phyloP scores from a whole-genome alignment of 1,140 invertebrate species.

The Anastrepha obliqua region DNA sequence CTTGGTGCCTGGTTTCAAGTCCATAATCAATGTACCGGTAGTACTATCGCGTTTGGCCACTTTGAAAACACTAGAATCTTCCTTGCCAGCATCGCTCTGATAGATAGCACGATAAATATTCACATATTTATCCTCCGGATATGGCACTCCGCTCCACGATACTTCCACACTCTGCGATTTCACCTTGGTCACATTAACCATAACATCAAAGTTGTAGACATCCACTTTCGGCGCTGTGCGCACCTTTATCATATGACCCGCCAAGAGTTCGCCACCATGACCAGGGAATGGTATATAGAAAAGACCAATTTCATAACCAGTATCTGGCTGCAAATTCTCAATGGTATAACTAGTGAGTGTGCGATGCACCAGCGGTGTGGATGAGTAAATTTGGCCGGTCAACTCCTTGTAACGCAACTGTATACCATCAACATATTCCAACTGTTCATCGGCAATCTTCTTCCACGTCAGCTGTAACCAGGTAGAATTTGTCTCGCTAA shows the following conservation, averaged over 20 bases:
- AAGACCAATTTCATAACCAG: slow-evolving; percentile 85
- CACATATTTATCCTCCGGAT: slow-evolving; percentile 92
- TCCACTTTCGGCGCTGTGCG: slow-evolving; percentile 79
- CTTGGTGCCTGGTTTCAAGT: slow-evolving; percentile 87
- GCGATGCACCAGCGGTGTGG: slow-evolving; percentile 85
- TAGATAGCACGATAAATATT: slow-evolving; percentile 92
- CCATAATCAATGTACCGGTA: slow-evolving; percentile 81
- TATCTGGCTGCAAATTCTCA: slow-evolving; percentile 83
- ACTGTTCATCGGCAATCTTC: slow-evolving; percentile 85
- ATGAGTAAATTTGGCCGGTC: slow-evolving; percentile 83
- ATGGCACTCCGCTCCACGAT: slow-evolving; percentile 87
- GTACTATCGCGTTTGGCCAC: slow-evolving; percentile 87
- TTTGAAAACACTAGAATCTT: slow-evolving; percentile 88
- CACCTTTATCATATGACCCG: slow-evolving; percentile 81
- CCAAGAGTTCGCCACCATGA: slow-evolving; percentile 83
- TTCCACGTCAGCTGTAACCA: slow-evolving; percentile 87
- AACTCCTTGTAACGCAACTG: slow-evolving; percentile 82
- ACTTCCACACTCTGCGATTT: slow-evolving; percentile 86
- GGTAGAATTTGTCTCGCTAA: slow-evolving; percentile 85
- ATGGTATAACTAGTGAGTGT: slow-evolving; percentile 81
- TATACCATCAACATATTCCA: slow-evolving; percentile 80
- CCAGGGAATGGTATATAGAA: slow-evolving; percentile 85
- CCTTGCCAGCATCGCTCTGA: slow-evolving; percentile 83
- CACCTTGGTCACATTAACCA: slow-evolving; percentile 83
- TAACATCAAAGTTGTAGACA: slow-evolving; percentile 88